Conservation (phyloP, 2,113 vertebrate species). For the Rutilus rutilus region DNA sequence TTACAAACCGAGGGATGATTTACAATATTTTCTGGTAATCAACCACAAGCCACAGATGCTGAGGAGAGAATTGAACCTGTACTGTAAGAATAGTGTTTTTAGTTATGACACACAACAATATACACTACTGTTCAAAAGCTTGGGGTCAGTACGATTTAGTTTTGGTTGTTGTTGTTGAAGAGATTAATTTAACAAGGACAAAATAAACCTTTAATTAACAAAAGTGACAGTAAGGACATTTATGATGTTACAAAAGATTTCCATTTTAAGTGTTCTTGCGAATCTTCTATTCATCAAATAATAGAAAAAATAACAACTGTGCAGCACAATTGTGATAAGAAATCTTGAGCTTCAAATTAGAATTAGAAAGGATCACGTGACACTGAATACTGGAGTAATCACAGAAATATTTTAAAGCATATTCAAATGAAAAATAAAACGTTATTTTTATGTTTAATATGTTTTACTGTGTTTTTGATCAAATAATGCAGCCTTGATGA, state of each 20-base stretch:
- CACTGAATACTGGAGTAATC: no score
- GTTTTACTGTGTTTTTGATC: background rate
- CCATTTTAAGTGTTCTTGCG: background rate
- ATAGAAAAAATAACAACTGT: background rate
- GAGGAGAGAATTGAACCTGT: background rate
- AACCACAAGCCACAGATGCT: background rate
- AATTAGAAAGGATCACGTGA: no score
- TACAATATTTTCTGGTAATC: background rate
- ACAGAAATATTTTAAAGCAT: no score
- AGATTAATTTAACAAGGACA: background rate
- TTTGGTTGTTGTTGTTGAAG: background rate
- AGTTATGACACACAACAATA: background rate
- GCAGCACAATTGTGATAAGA: background rate
- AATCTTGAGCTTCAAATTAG: background rate
- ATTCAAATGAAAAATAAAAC: background rate
- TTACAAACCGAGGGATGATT: background rate
- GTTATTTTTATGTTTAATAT: background rate
- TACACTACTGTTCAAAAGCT: background rate
- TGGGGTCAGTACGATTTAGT: background rate
- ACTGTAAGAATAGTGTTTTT: background rate
- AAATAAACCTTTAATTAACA: background rate
- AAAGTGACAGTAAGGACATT: background rate
- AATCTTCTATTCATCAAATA: background rate
- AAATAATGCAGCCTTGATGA: background rate
- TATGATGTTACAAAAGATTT: background rate